Evolutionary conservation across 2,888 invertebrate species (phyloP).

Genomic region (Ochropleura plecta): DNA sequence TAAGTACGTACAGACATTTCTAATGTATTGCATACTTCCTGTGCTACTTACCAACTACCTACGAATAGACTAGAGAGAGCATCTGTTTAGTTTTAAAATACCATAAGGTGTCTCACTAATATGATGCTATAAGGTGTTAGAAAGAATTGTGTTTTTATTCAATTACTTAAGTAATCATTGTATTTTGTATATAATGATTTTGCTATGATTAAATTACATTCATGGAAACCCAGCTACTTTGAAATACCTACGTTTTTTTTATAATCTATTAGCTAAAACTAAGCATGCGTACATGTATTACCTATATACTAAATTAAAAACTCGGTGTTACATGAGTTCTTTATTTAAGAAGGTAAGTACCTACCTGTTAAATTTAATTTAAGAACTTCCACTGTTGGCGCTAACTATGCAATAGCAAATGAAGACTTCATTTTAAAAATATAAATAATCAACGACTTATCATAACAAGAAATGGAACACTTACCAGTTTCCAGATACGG

Average conservation of each 20-base stretch:
- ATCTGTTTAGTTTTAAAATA: not conserved
- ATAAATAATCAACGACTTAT: conserved; percentile 53
- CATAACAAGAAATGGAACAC: conserved; percentile 61
- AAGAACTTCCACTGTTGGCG: conserved; percentile 19
- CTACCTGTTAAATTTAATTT: conserved; percentile 42
- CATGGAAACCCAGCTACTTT: not conserved
- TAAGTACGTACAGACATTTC: conserved; percentile 15
- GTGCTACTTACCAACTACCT: conserved; percentile 15
- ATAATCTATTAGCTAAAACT: conserved; percentile 19
- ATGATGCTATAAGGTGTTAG: not conserved
- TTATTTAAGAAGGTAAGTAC: conserved; percentile 39
- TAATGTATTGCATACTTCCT: conserved; percentile 55
- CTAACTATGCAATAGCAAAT: conserved; percentile 13
- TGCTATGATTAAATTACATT: not conserved
- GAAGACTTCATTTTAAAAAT: conserved; percentile 24
- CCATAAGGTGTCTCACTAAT: no score
- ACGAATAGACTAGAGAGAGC: not conserved
- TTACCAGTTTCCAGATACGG: conserved; percentile 58
- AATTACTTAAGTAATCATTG: not conserved
- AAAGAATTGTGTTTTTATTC: not conserved
- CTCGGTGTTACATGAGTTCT: conserved; percentile 28
- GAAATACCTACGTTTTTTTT: not conserved
- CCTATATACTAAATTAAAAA: conserved; percentile 50
- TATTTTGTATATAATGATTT: not conserved
- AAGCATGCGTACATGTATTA: not conserved